Evolutionary conservation across 1,140 invertebrate genomes (phyloP), one percentile per base, ranked within the genome.

Genomic region (Drosophila yakuba): DNA sequence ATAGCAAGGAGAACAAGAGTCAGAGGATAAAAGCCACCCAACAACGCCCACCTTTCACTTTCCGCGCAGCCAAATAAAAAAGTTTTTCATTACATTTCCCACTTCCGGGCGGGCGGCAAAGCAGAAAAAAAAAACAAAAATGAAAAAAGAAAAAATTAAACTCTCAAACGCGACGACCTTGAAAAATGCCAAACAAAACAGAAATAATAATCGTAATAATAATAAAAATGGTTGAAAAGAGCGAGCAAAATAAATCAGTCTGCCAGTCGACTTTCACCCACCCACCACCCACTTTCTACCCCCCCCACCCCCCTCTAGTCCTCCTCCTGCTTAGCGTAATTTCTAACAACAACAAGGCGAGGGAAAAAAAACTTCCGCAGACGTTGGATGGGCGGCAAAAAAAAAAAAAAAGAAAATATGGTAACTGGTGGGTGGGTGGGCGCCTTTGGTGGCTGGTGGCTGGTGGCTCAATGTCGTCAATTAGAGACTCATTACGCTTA

Each of bases 401-500:
- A 20, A 55, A 56, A 14, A 20, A 55, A n/a, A 15, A 25, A 11
- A 2, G 36, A 59, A 35, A 63, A 63, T 60, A 23, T 57, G 55
- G 60, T 39, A 44, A 66, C 55, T 44, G 68, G 12, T 59, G 52
- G 52, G 57, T 25, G 41, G 25, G 25, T 5, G 25, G 25, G 23
- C 4, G 23, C 3, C 3, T 25, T 25, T 4, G 25, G 25, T 25
- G 25, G 25, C 25, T n/a, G 58, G 39, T 12, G 56, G 38, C 25
- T 52, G 58, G 57, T 41, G 51, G 78, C 76, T 82, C 83, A 91
- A 81, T 91, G 84, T 80, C 89, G 89, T 91, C 89, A 91, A 91
- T 91, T 91, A 91, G 89, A 91, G 81, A 91, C 89, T 91, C 89
- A 91, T 91, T 91, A 91, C 81, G 76, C 81, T 80, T 71, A 60